These are phyloP conservation scores for Cydia fagiglandana DNA, from an alignment of 1,140 invertebrate genomes.

Conservation along the genomic window DNA sequence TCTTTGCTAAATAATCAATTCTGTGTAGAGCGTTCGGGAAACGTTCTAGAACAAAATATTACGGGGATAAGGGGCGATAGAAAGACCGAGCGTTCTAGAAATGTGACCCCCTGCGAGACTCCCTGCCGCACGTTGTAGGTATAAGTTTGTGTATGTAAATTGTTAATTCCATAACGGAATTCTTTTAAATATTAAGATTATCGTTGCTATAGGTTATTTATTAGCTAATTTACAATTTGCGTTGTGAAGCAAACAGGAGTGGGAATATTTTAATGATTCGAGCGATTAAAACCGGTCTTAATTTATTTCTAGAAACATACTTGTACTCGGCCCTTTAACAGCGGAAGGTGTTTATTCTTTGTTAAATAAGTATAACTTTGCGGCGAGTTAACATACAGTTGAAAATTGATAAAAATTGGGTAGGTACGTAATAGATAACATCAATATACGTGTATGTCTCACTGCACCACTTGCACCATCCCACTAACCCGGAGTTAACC, in stretches of 20 bases:
- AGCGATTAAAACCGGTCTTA: conserved; percentile 13
- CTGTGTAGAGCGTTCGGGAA: background rate
- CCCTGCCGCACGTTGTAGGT: background rate
- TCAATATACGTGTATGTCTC: background rate
- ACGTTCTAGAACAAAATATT: conserved; percentile 4
- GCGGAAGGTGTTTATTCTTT: conserved; percentile 1
- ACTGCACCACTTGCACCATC: background rate
- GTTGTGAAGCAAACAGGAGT: background rate
- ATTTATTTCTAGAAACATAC: conserved; percentile 3
- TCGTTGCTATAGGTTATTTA: background rate
- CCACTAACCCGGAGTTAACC: no score
- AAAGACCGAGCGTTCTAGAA: conserved; percentile 19
- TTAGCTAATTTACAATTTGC: background rate
- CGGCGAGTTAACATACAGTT: background rate
- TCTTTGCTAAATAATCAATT: background rate
- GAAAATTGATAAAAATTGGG: background rate
- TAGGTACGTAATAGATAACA: background rate
- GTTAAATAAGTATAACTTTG: background rate
- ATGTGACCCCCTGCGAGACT: background rate
- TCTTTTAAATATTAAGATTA: background rate
- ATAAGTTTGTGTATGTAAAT: background rate
- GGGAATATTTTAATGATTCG: background rate
- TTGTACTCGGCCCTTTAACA: background rate
- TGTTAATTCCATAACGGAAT: background rate
- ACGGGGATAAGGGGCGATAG: background rate